Conservation (phyloP, 2,888 invertebrate species). For the Lamellibrachia columna region DNA sequence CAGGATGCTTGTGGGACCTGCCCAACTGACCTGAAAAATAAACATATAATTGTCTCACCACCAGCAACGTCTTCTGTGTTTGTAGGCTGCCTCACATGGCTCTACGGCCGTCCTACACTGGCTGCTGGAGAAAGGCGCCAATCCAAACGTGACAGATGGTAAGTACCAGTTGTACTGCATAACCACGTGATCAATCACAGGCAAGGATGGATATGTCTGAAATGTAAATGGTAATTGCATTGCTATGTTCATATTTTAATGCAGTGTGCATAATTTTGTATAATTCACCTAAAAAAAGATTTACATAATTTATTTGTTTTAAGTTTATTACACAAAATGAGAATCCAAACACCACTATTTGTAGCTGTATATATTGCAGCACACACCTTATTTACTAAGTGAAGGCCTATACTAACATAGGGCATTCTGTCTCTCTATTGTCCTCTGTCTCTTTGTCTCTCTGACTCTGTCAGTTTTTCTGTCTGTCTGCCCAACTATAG, state of each 20-base stretch:
- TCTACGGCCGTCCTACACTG: conserved; percentile 59
- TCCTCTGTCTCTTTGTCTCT: no score
- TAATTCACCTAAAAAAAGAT: no score
- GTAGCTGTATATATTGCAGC: no score
- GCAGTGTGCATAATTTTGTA: no score
- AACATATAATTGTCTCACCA: neutral
- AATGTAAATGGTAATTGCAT: neutral
- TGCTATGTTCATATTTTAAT: neutral
- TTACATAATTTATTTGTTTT: no score
- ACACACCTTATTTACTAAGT: no score
- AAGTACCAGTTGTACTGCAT: neutral
- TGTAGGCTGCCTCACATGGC: conserved; percentile 59
- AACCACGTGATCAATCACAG: neutral
- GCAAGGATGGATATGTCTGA: neutral
- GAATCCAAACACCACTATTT: no score
- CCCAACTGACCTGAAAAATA: neutral
- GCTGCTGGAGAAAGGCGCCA: conserved; percentile 56
- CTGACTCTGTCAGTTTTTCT: no score
- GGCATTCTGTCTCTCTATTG: no score
- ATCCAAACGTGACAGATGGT: conserved; percentile 13
- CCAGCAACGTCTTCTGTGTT: neutral
- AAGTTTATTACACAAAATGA: no score
- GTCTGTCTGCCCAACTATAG: no score
- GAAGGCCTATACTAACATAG: no score
- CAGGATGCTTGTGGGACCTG: neutral